Percentiles rank a stretch among this genome's conserved stretches.
These are phyloP conservation scores for Ypsolopha sequella DNA, from an alignment of 2,888 invertebrate species.

Conservation along the genomic window DNA sequence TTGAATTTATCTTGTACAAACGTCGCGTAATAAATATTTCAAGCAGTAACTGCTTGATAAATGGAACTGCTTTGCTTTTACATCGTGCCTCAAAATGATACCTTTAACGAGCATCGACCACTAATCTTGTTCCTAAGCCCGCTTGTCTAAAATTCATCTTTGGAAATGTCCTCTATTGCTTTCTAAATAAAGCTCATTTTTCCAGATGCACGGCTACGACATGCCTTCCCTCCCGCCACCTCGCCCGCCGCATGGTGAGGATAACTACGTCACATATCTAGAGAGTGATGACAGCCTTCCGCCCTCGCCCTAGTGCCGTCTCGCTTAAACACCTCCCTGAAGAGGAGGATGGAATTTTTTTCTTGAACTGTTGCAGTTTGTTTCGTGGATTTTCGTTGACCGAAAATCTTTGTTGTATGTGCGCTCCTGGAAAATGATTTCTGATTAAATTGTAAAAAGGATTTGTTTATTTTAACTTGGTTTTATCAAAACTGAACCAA, in stretches of 20 bases:
- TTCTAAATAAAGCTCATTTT: slow-evolving; percentile 11
- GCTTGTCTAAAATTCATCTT: background rate
- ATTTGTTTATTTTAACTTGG: no score
- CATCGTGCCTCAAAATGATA: background rate
- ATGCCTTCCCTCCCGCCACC: slow-evolving; percentile 72
- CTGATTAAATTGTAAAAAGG: no score
- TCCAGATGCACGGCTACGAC: slow-evolving; percentile 94
- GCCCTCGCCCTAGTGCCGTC: slow-evolving; percentile 77
- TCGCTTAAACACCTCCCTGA: slow-evolving; percentile 29
- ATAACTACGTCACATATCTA: slow-evolving; percentile 93
- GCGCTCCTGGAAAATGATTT: background rate
- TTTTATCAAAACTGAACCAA: no score
- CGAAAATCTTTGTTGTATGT: background rate
- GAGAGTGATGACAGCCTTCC: slow-evolving; percentile 89
- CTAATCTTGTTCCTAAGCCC: background rate
- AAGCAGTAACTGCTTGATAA: background rate
- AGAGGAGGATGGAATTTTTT: background rate
- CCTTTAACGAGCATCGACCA: background rate
- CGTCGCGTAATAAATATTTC: background rate
- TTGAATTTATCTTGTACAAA: no score
- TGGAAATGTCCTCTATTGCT: background rate
- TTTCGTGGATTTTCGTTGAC: background rate
- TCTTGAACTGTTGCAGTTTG: background rate
- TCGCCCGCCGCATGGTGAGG: slow-evolving; percentile 76
- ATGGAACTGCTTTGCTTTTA: background rate